phyloP scores from a whole-genome alignment of 2,113 vertebrate species.

The Brienomyrus brachyistius region DNA sequence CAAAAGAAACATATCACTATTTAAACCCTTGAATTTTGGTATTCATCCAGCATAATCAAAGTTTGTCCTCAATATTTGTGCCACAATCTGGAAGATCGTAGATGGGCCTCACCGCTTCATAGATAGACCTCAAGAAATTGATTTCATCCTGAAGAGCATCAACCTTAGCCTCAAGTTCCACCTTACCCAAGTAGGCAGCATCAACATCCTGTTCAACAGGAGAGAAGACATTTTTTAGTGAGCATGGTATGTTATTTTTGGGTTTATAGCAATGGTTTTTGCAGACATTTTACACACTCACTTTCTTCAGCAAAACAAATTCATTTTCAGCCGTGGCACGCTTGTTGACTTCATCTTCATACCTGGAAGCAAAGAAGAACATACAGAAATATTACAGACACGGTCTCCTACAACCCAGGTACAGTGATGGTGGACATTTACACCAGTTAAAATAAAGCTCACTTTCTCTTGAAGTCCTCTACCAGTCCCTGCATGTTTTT shows the following conservation, averaged over 20 bases:
- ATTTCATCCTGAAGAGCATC: slow-evolving; percentile 83
- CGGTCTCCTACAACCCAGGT: not conserved
- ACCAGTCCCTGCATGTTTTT: slow-evolving; percentile 78
- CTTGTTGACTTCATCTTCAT: slow-evolving; percentile 92
- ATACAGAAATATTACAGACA: not conserved
- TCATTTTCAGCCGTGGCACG: slow-evolving; percentile 81
- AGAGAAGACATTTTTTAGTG: not conserved
- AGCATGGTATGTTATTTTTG: not conserved
- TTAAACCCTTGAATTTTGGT: not conserved
- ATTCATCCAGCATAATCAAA: not conserved
- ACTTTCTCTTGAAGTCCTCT: slow-evolving; percentile 92
- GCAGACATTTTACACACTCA: slow-evolving; percentile 38
- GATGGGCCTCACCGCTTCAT: slow-evolving; percentile 68
- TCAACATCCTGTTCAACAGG: slow-evolving; percentile 73
- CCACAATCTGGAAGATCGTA: not conserved
- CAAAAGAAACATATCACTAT: not conserved
- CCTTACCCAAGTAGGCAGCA: slow-evolving; percentile 83
- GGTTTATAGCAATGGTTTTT: not conserved
- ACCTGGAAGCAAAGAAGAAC: slow-evolving; percentile 54
- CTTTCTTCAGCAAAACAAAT: slow-evolving; percentile 86
- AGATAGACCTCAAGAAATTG: slow-evolving; percentile 80
- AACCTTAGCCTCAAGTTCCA: slow-evolving; percentile 82
- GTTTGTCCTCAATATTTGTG: not conserved
- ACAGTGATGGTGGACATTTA: not conserved
- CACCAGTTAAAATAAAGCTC: slow-evolving; percentile 37